A percentile compares a stretch with the other conserved stretches of the same genome.
These are phyloP conservation scores for Centropus bengalensis DNA, from an alignment of 2,113 vertebrate species.

Conservation along the genomic window DNA sequence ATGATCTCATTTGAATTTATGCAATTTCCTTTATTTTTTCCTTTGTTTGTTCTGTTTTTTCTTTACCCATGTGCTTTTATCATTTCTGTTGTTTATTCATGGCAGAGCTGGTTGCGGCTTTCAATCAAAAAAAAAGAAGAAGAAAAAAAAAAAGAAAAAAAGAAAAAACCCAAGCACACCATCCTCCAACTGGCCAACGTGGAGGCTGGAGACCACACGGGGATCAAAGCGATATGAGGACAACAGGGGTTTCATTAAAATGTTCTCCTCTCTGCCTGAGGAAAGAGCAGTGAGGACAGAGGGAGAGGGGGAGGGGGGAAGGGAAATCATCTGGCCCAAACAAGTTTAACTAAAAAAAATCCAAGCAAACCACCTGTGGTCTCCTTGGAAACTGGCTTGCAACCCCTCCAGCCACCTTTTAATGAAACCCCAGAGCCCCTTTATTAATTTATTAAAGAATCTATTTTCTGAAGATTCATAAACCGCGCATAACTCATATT, in stretches of 20 bases:
- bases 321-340: constrained; percentile 89
- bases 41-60: constrained; percentile 78
- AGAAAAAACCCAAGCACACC: constrained; percentile 48
- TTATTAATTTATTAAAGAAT: constrained; percentile 94
- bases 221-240: constrained; percentile 88
- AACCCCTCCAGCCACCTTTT: constrained; percentile 95
- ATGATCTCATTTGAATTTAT: constrained; percentile 70
- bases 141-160: background rate
- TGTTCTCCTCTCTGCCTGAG: constrained; percentile 83
- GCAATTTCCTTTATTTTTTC: constrained; percentile 58
- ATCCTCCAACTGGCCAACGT: constrained; percentile 80
- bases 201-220: constrained; percentile 80
- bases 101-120: constrained; percentile 66
- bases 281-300: constrained; percentile 84
- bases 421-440: constrained; percentile 94
- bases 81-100: constrained; percentile 80
- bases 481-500: constrained; percentile 84
- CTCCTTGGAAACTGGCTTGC: constrained; percentile 89
- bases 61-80: constrained; percentile 63
- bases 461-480: constrained; percentile 92
- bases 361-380: constrained; percentile 90
- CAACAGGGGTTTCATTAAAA: constrained; percentile 94
- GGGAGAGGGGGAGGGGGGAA: constrained; percentile 76
- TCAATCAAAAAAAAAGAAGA: constrained; percentile 62
- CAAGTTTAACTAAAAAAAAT: constrained; percentile 87